Percentiles rank a stretch among this genome's conserved stretches.
These are phyloP conservation scores for Proisotoma minuta DNA, from an alignment of 2,888 invertebrate species.

Conservation along the genomic window DNA sequence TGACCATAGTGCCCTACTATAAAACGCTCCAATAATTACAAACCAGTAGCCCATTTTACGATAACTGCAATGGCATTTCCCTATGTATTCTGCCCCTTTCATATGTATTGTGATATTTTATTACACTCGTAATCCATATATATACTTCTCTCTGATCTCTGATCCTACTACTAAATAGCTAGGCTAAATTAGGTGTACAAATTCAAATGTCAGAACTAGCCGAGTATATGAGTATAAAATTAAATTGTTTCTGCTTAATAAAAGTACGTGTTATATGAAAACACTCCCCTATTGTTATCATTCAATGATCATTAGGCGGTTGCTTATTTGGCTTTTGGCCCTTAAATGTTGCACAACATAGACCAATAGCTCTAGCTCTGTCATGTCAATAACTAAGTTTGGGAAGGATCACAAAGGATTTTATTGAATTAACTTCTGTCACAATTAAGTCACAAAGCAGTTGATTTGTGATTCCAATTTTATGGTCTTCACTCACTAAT, in stretches of 20 bases:
- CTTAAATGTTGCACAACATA: background rate
- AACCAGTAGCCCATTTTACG: background rate
- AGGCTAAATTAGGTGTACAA: conserved; percentile 1
- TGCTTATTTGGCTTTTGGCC: background rate
- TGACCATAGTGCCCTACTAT: conserved; percentile 43
- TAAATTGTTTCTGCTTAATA: background rate
- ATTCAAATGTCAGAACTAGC: conserved; percentile 1
- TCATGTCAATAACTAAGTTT: too few species aligned
- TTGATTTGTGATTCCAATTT: background rate
- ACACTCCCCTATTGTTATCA: conserved; percentile 3
- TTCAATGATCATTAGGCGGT: conserved; percentile 8
- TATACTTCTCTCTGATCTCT: background rate
- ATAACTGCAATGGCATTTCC: background rate
- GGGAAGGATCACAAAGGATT: conserved; percentile 3
- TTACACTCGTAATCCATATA: background rate
- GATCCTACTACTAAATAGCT: too few species aligned
- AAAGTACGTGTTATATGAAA: background rate
- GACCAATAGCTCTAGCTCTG: too few species aligned
- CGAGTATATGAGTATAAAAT: background rate
- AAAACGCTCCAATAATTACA: conserved; percentile 45
- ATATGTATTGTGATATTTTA: background rate
- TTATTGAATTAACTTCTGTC: background rate
- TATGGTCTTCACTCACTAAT: background rate
- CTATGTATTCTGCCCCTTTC: background rate
- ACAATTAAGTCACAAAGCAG: conserved; percentile 3